A percentile compares a stretch with the other conserved stretches of the same genome.
phyloP scores from a whole-genome alignment of 2,888 invertebrate species.

The Eristalis pertinax region DNA sequence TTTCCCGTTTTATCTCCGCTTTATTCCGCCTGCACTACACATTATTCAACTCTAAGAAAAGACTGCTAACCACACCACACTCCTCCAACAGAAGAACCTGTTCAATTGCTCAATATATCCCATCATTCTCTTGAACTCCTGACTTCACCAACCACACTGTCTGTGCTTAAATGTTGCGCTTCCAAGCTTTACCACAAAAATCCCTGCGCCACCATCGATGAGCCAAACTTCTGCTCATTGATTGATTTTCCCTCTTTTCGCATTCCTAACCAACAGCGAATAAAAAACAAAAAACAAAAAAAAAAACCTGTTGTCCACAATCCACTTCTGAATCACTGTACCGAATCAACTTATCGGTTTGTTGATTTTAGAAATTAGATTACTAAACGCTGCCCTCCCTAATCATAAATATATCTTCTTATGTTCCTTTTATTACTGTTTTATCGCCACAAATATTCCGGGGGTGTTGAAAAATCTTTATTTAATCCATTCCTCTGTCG shows the following conservation, averaged over 20 bases:
- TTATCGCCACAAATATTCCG: slow-evolving; percentile 26
- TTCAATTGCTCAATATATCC: not conserved
- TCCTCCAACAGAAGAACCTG: not conserved
- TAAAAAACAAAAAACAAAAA: not conserved
- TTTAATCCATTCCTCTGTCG: slow-evolving; percentile 25
- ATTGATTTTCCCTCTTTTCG: not conserved
- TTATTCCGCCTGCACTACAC: too few species aligned
- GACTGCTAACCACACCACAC: too few species aligned
- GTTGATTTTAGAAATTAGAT: slow-evolving; percentile 47
- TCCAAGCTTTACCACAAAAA: not conserved
- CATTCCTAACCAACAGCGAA: not conserved
- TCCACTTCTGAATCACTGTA: slow-evolving; percentile 36
- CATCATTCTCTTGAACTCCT: too few species aligned
- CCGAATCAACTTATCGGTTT: slow-evolving; percentile 25
- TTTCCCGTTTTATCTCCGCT: too few species aligned
- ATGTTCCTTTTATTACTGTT: slow-evolving; percentile 45
- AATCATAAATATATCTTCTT: slow-evolving; percentile 49
- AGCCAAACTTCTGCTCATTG: not conserved
- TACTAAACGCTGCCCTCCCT: slow-evolving; percentile 42
- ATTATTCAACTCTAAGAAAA: too few species aligned
- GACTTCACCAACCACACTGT: too few species aligned
- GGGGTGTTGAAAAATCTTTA: slow-evolving; percentile 40
- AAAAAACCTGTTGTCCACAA: not conserved
- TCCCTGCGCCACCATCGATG: not conserved
- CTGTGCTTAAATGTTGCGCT: too few species aligned